Evolutionary conservation across 2,888 invertebrate species (phyloP).

Genomic region (Protodeltote pygarga): DNA sequence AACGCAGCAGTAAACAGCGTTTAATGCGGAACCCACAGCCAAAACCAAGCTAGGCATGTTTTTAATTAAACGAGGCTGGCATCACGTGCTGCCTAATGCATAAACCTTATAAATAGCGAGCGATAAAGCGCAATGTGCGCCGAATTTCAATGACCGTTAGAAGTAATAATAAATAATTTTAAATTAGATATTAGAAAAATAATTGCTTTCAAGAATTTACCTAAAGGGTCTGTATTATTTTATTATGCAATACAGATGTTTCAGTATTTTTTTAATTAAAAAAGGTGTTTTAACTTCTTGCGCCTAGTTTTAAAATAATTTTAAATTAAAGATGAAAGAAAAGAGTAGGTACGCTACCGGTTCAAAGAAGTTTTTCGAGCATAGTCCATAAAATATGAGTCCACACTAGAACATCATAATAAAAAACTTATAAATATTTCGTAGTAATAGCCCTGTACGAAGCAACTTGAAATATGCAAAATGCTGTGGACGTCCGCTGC

Average conservation of each 20-base stretch:
- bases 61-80: conserved; percentile 56
- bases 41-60: conserved; percentile 32
- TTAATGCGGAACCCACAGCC: conserved; percentile 17
- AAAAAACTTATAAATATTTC: conserved; percentile 13
- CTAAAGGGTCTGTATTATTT: background rate
- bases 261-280: too few species aligned
- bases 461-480: conserved; percentile 59
- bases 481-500: conserved; percentile 61
- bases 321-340: too few species aligned
- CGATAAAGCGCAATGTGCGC: conserved; percentile 68
- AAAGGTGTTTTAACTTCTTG: too few species aligned
- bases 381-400: too few species aligned
- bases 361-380: too few species aligned
- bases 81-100: conserved; percentile 61
- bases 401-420: background rate
- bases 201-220: conserved; percentile 20
- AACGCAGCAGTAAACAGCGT: conserved; percentile 4
- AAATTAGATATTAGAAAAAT: conserved; percentile 65
- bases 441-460: conserved; percentile 54
- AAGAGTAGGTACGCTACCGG: too few species aligned
- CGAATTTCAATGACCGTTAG: conserved; percentile 66
- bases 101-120: conserved; percentile 59
- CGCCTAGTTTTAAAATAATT: too few species aligned
- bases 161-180: conserved; percentile 55
- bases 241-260: too few species aligned